A percentile compares a stretch with the other conserved stretches of the same genome.
Conservation (phyloP, 2,113 vertebrate species). For the Marcusenius ussheri region DNA sequence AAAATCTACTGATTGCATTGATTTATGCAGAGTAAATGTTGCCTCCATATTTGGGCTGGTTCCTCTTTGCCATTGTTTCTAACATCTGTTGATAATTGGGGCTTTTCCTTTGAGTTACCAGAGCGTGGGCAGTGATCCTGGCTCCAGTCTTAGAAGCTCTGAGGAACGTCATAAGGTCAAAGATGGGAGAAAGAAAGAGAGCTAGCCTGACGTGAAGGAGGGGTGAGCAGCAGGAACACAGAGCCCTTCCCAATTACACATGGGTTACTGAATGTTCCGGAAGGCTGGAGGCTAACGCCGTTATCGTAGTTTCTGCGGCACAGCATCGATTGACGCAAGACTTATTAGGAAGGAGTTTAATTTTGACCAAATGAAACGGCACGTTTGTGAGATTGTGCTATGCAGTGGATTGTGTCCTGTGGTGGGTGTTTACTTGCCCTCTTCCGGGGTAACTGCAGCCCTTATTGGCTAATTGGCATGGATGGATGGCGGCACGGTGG, state of each 20-base stretch:
- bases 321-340: not conserved
- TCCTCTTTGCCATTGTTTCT: constrained; percentile 3
- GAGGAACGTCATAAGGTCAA: not conserved
- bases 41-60: not conserved
- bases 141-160: not conserved
- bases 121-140: constrained; percentile 1
- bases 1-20: not conserved
- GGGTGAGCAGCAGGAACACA: not conserved
- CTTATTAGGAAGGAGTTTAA: not conserved
- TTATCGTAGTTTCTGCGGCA: not conserved
- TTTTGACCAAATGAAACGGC: not conserved
- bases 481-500: not conserved
- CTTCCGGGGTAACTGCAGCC: not conserved
- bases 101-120: constrained; percentile 17
- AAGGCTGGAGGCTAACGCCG: not conserved
- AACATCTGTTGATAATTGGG: constrained; percentile 21
- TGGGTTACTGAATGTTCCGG: not conserved
- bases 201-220: not conserved
- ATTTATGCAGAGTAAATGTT: not conserved
- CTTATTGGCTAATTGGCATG: not conserved
- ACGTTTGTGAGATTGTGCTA: not conserved
- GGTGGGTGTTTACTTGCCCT: not conserved
- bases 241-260: not conserved
- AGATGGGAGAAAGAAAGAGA: not conserved
- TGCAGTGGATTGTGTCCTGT: not conserved